Base-by-base conservation (phyloP, 2,797 vertebrate species). In the Acestrorhynchus altus region DNA sequence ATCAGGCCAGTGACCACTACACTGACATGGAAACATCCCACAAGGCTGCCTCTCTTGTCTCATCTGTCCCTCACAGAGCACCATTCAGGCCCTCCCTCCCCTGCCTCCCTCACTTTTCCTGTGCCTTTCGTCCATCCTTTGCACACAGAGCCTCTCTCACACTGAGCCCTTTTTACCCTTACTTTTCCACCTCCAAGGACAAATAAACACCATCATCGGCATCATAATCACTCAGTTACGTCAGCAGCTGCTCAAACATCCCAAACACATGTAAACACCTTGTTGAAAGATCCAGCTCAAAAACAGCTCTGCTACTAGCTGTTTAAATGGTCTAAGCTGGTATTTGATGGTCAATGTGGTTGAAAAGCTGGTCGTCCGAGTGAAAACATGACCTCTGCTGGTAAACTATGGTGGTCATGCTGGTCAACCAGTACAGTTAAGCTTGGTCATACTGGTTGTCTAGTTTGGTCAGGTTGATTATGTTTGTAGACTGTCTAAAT, bases 191-290 rank as follows among this genome's bases (percentile, higher is more conserved):
- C 59, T 89, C 86, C 31, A 44, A 76, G 83, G 86, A 88, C 87
- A 87, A 91, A 90, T 87, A 93, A 92, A 92, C 90, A 91, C 56
- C 72, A 84, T 88, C 87, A 83, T 79, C 80, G 68, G 87, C 87
- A 88, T 88, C 87, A 87, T 51, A 72, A 91, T 90, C 89, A 77
- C 82, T 26, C 51, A 9, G 26, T 89, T 86, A 91, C 80, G 82
- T 90, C 83, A 87, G 67, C 35, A 7, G 78, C 71, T 31, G 42
- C 75, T 66, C n/a, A 11, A 39, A 61, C 47, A 40, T 61, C 69
- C 28, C 59, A 77, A 74, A 75, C 52, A 54, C 56, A 57, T 71
- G 72, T 73, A 57, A 79, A 79, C 74, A 74, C 60, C 61, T n/a
- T n/a, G n/a, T n/a, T n/a, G n/a, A n/a, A n/a, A n/a, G n/a, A n/a